Base-by-base conservation (phyloP, 2,113 vertebrate genomes). In the Silurus meridionalis region DNA sequence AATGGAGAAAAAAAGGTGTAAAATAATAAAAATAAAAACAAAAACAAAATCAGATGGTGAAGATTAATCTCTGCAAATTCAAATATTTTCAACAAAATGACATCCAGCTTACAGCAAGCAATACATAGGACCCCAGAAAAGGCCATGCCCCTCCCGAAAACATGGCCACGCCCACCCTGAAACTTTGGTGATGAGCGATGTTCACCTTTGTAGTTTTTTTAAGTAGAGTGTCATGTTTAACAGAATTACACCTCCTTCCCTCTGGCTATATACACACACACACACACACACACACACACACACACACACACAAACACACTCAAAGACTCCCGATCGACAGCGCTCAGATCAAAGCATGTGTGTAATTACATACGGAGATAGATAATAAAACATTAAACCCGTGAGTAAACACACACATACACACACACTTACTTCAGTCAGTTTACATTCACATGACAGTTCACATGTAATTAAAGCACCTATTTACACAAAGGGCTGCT, bases 381-480 rank as follows among this genome's bases (percentile, higher is more conserved):
- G 21, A 52, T 64, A 15, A 82, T 64, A 64, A 64, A 82, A 82
- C 80, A 82, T 50, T 64, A 82, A 82, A 50, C 80, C 46, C 80
- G 60, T 82, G 80, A 82, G 80, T 64, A 82, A 82, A 82, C 80
- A 82, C 80, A 81, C 66, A 66, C 63, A 66, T 23, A 66, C 69
- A 72, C 69, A 72, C 63, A 72, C 69, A 72, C 69, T 46, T 28
- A 72, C 69, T 46, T 28, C 15, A 46, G 15, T 37, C 21, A 48
- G 46, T 81, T 81, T 81, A 81, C 79, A 50, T 63, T 81, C 58
- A 46, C 58, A 81, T 23, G 4, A 63, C 37, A 63, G 28, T 81
- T 81, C 60, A n/a, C 17, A 63, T 81, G 60, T 23, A 48, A 81
- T 63, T 81, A 63, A 48, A 63, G 25, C 4, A 28, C 14, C 23